A percentile compares a stretch with the other conserved stretches of the same genome.
Evolutionary conservation across 1,140 invertebrate species (phyloP).

Genomic region (Procambarus virginalis): DNA sequence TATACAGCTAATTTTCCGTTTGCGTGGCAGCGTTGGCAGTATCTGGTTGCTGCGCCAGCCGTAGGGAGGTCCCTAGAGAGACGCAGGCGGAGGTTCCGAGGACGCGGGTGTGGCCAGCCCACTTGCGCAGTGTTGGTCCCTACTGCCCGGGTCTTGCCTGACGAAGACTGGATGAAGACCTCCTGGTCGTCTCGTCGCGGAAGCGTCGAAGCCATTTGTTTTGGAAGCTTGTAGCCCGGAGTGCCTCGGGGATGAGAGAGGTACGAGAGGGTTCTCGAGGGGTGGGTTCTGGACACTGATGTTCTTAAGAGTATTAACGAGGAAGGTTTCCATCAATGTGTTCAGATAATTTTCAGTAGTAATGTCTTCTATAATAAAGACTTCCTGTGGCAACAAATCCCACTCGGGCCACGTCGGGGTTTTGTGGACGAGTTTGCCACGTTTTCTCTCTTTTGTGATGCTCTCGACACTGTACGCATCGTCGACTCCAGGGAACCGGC

Average conservation of each 20-base stretch:
- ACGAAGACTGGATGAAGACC: background rate
- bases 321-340: too few species aligned
- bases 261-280: too few species aligned
- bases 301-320: too few species aligned
- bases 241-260: too few species aligned
- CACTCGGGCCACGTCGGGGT: background rate
- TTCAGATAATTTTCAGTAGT: too few species aligned
- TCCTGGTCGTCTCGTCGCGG: background rate
- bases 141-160: background rate
- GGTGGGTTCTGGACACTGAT: too few species aligned
- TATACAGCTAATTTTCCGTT: background rate
- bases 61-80: background rate
- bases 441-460: too few species aligned
- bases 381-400: background rate
- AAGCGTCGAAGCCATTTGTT: background rate
- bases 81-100: background rate
- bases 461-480: too few species aligned
- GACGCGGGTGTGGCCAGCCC: background rate
- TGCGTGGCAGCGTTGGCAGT: slow-evolving; percentile 9
- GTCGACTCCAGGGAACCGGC: too few species aligned
- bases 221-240: too few species aligned
- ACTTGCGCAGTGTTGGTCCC: slow-evolving; percentile 1
- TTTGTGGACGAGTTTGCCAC: too few species aligned
- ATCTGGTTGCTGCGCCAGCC: slow-evolving; percentile 17
- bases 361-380: slow-evolving; percentile 15